phyloP scores from a whole-genome alignment of 1,140 invertebrate genomes.

The Steinernema khuongi region DNA sequence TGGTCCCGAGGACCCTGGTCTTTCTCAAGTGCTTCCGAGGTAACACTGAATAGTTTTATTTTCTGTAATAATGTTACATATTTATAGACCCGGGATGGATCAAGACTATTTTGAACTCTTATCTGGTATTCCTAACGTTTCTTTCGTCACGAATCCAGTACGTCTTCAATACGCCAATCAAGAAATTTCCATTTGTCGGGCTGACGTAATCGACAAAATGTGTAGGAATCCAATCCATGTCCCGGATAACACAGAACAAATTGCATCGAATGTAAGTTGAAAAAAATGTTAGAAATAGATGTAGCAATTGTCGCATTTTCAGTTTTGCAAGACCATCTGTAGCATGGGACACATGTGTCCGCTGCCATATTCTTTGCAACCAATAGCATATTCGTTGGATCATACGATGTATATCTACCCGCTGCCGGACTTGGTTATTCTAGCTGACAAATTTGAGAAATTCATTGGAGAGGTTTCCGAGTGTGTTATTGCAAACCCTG shows the following conservation, averaged over 20 bases:
- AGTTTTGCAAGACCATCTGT: slow-evolving; percentile 7
- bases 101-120: background rate
- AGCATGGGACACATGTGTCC: slow-evolving; percentile 3
- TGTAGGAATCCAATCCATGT: slow-evolving; percentile 2
- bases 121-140: background rate
- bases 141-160: background rate
- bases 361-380: background rate
- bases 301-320: background rate
- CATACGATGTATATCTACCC: background rate
- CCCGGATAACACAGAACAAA: background rate
- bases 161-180: slow-evolving; percentile 12
- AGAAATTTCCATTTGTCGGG: background rate
- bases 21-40: background rate
- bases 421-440: background rate
- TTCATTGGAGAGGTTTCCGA: background rate
- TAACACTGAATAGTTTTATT: background rate
- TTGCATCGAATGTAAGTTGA: background rate
- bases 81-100: background rate
- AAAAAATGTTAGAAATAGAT: background rate
- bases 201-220: background rate
- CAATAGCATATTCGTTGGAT: background rate
- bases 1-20: background rate
- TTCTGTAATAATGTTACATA: background rate
- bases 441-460: background rate
- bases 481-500: background rate